A percentile compares a stretch with the other conserved stretches of the same genome.
Conservation (phyloP, 64 coral and sea anemone genomes). For the Stichodactyla mertensii region DNA sequence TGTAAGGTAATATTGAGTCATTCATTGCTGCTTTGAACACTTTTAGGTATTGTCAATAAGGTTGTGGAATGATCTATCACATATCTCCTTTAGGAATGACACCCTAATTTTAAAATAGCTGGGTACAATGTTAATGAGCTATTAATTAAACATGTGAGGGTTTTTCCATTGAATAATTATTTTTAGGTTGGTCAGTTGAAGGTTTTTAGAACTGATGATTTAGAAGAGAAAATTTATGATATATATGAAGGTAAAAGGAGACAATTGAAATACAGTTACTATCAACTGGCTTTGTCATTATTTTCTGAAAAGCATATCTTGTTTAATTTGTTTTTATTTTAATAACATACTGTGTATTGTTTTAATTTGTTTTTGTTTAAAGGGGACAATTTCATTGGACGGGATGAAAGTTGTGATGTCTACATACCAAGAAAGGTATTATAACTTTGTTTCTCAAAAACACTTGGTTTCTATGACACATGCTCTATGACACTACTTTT, state of each 20-base stretch:
- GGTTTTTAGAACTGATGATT: constrained; percentile 39
- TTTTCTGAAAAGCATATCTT: not conserved
- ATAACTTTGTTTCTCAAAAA: not conserved
- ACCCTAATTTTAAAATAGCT: no score
- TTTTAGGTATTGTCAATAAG: no score
- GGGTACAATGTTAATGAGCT: no score
- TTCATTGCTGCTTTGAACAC: no score
- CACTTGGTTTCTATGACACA: not conserved
- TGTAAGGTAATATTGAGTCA: no score
- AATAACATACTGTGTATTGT: no score
- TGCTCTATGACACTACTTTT: no score
- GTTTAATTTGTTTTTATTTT: not conserved
- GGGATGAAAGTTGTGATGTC: constrained; percentile 30
- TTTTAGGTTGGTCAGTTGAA: constrained; percentile 43
- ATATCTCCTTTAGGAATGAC: no score
- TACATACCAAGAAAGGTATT: constrained; percentile 10
- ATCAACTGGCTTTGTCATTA: not conserved
- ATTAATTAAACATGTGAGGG: no score
- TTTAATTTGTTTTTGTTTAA: not conserved
- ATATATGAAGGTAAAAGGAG: constrained; percentile 27
- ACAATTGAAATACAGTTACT: no score
- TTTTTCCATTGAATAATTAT: not conserved
- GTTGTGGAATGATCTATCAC: no score
- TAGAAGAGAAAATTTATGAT: constrained; percentile 40
- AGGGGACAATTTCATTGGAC: constrained; percentile 63